phyloP scores from a whole-genome alignment of 1,140 invertebrate genomes.

The Meloidogyne hapla region DNA sequence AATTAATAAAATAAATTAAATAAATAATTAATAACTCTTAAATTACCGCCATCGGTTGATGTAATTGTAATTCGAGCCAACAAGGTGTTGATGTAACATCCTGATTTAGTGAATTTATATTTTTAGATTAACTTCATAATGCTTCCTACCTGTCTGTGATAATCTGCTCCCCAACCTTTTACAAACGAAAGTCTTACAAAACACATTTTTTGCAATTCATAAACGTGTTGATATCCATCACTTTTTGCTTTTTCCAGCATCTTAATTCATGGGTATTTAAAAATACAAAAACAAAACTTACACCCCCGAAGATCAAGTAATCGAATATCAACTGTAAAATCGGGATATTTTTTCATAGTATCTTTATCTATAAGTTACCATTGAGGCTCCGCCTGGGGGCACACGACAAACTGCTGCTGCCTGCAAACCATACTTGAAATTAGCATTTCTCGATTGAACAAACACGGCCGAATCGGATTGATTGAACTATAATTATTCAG shows the following conservation, averaged over 20 bases:
- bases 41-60: conserved; percentile 81
- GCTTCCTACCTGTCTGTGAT: conserved; percentile 82
- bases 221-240: conserved; percentile 96
- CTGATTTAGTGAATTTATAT: conserved; percentile 26
- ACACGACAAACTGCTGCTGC: conserved; percentile 43
- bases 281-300: conserved; percentile 26
- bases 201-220: conserved; percentile 95
- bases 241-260: conserved; percentile 89
- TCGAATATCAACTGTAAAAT: conserved; percentile 76
- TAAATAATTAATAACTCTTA: conserved; percentile 18
- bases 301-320: conserved; percentile 86
- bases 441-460: conserved; percentile 49
- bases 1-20: conserved; percentile 9
- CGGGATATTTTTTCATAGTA: neutral
- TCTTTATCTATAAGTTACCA: conserved; percentile 74
- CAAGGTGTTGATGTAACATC: conserved; percentile 97
- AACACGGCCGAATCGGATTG: conserved; percentile 51
- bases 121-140: neutral
- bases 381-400: conserved; percentile 79
- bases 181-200: conserved; percentile 99
- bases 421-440: conserved; percentile 52
- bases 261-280: conserved; percentile 59
- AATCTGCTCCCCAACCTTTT: conserved; percentile 87
- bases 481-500: conserved; percentile 23
- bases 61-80: conserved; percentile 98